Base-by-base conservation (phyloP, 2,797 vertebrate species). In the Acipenser ruthenus region DNA sequence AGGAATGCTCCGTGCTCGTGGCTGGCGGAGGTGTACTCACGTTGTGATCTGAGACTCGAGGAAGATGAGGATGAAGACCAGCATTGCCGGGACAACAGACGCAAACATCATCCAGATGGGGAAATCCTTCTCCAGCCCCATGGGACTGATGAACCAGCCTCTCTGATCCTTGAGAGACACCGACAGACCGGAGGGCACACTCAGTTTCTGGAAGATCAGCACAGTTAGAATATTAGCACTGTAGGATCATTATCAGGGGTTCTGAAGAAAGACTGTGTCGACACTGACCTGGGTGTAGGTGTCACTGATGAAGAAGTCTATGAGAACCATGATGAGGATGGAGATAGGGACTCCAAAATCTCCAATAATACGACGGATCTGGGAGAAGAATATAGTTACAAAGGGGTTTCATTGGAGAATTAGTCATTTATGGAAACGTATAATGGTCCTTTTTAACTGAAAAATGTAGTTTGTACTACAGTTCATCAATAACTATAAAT, bases 31-130 rank as follows among this genome's bases (percentile, higher is more conserved):
- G n/a, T 13, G 51, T 52, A 78, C 93, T 91, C 83, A 99, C 97
- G 97, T 98, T 49, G 97, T 99, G 75, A 99, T 99, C 88, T 99
- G 96, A 0, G 96, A 94, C 87, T 99, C 97, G 0, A 99, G 92
- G 87, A 99, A 99, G 81, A 99, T 98, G 77, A 99, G 94, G 75
- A 99, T 99, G 83, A 99, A 99, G 83, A 99, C 95, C 2, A 99
- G 86, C 48, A 99, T 5, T 7, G 90, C 95, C 0, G 97, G 96
- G 1, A 97, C 71, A 13, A 71, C 78, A 0, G 86, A 85, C 10
- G 85, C 95, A 0, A 82, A 86, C 89, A 95, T 98, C 92, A 99
- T 92, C 96, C 95, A 97, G 49, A 77, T 10, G 13, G 97, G 87
- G 86, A 96, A 12, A 0, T 0, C 0, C 0, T 0, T 0, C 0